These are phyloP conservation scores for Andrena bucephala DNA, from an alignment of 2,888 invertebrate species.

Conservation along the genomic window DNA sequence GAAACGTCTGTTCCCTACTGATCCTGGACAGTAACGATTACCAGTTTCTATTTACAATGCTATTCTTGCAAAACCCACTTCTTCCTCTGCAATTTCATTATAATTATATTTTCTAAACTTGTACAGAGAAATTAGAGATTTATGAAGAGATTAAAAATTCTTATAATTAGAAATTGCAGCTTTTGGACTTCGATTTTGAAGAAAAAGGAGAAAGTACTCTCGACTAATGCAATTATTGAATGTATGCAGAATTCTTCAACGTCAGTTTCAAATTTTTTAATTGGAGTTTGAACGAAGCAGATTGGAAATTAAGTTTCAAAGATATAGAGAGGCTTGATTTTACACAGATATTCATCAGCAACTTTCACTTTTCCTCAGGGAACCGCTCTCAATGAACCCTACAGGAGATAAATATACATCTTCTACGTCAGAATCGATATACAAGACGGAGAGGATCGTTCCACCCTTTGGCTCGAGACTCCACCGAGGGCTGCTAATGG, in stretches of 20 bases:
- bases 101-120: no score
- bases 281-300: no score
- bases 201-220: no score
- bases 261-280: no score
- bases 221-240: no score
- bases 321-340: not conserved
- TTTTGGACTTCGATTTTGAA: no score
- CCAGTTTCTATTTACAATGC: not conserved
- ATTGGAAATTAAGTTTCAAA: not conserved
- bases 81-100: not conserved
- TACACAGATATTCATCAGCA: slow-evolving; percentile 10
- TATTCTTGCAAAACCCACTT: not conserved
- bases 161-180: no score
- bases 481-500: slow-evolving; percentile 40
- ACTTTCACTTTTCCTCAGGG: slow-evolving; percentile 3
- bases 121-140: not conserved
- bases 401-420: slow-evolving; percentile 6
- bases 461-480: slow-evolving; percentile 35
- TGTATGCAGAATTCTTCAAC: no score
- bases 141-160: no score
- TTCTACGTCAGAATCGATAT: slow-evolving; percentile 21
- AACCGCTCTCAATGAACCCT: not conserved
- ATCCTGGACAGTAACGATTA: not conserved
- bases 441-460: slow-evolving; percentile 11
- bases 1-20: not conserved